Conservation (phyloP, 2,888 invertebrate genomes). For the Eretmocerus hayati region DNA sequence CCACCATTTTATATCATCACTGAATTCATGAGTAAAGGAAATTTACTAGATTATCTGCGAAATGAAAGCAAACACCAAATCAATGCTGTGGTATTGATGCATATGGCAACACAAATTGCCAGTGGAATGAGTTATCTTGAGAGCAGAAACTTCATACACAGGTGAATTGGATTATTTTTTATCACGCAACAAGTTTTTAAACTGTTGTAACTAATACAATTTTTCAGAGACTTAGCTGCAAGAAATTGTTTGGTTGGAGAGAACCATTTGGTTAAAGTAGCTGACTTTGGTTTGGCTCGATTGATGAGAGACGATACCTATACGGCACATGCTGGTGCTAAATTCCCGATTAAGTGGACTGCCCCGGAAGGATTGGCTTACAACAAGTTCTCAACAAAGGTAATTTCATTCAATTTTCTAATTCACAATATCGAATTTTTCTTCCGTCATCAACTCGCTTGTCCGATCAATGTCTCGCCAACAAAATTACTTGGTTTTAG, state of each 20-base stretch:
- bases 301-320: conserved; percentile 99
- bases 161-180: conserved; percentile 44
- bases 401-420: background rate
- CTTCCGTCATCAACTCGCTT: too few relatives aligned
- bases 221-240: conserved; percentile 88
- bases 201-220: background rate
- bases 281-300: conserved; percentile 96
- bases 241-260: conserved; percentile 97
- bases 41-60: conserved; percentile 91
- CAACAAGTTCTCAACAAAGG: conserved; percentile 93
- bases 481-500: too few relatives aligned
- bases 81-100: conserved; percentile 92
- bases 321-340: conserved; percentile 97
- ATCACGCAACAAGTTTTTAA: background rate
- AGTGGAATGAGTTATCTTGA: conserved; percentile 98
- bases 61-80: conserved; percentile 79
- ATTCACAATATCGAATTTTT: too few relatives aligned
- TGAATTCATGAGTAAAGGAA: conserved; percentile 98
- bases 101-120: conserved; percentile 99
- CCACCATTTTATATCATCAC: conserved; percentile 99
- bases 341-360: conserved; percentile 99
- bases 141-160: conserved; percentile 90
- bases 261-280: conserved; percentile 95
- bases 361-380: conserved; percentile 99
- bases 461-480: too few relatives aligned